phyloP scores from a whole-genome alignment of 2,888 invertebrate species.

The Conchocele bisecta region DNA sequence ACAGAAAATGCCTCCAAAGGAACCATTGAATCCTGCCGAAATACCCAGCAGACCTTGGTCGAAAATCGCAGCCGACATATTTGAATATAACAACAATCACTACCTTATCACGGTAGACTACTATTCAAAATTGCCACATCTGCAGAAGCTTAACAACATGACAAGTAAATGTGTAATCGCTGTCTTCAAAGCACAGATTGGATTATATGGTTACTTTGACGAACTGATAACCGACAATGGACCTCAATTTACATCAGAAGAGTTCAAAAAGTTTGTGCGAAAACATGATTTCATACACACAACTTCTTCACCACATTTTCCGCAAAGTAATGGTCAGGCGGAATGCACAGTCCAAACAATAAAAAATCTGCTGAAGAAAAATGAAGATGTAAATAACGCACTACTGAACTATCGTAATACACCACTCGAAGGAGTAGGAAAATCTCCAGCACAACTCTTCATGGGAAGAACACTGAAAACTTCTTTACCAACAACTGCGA shows the following conservation, averaged over 20 bases:
- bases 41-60: slow-evolving; percentile 11
- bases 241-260: neutral
- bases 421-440: slow-evolving; percentile 15
- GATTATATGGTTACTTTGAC: slow-evolving; percentile 6
- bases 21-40: slow-evolving; percentile 18
- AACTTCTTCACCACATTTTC: slow-evolving; percentile 10
- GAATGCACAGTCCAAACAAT: slow-evolving; percentile 39
- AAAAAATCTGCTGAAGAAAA: slow-evolving; percentile 31
- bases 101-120: neutral
- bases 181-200: neutral
- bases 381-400: slow-evolving; percentile 23
- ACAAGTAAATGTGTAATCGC: slow-evolving; percentile 6
- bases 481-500: slow-evolving; percentile 26
- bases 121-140: slow-evolving; percentile 1
- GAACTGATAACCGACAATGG: slow-evolving; percentile 5
- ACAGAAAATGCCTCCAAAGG: slow-evolving; percentile 9
- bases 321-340: slow-evolving; percentile 15
- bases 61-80: slow-evolving; percentile 26
- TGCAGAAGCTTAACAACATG: slow-evolving; percentile 1
- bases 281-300: slow-evolving; percentile 17
- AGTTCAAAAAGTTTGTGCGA: slow-evolving; percentile 11
- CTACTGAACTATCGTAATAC: slow-evolving; percentile 27
- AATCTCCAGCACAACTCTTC: slow-evolving; percentile 46
- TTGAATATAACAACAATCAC: slow-evolving; percentile 17
- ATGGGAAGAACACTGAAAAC: slow-evolving; percentile 35